Conservation (phyloP, 2,797 vertebrate species). For the Pteronotus mesoamericanus region DNA sequence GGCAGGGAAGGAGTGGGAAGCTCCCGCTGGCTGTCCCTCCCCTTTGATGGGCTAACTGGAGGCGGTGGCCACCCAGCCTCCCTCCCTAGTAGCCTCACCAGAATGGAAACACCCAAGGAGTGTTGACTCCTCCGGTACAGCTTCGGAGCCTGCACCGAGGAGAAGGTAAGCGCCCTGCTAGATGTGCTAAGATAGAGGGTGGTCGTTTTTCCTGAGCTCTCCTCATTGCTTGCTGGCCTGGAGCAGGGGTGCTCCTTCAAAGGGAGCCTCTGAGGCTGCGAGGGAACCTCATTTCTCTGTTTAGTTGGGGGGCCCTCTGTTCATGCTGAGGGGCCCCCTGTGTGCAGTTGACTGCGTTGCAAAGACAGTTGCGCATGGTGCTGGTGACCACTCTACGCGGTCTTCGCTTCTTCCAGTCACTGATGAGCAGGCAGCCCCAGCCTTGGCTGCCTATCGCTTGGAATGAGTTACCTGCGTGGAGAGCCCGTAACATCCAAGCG, state of each 20-base stretch:
- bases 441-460: not conserved
- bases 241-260: not conserved
- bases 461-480: not conserved
- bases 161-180: constrained; percentile 49
- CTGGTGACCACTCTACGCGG: not conserved
- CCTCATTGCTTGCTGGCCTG: not conserved
- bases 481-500: not conserved
- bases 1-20: not conserved
- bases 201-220: not conserved
- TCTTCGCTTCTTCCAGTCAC: not conserved
- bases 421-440: not conserved
- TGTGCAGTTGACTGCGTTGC: not conserved
- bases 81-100: not conserved
- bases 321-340: not conserved
- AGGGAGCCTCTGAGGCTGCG: not conserved
- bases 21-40: not conserved
- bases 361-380: not conserved
- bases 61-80: not conserved
- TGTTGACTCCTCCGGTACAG: not conserved
- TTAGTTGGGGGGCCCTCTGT: not conserved
- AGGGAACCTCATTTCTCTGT: not conserved
- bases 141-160: not conserved
- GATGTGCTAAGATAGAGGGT: not conserved
- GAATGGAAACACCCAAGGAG: not conserved
- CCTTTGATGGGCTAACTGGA: not conserved